These are phyloP conservation scores for Eupeodes latifasciatus DNA, from an alignment of 2,888 invertebrate species.

Conservation along the genomic window DNA sequence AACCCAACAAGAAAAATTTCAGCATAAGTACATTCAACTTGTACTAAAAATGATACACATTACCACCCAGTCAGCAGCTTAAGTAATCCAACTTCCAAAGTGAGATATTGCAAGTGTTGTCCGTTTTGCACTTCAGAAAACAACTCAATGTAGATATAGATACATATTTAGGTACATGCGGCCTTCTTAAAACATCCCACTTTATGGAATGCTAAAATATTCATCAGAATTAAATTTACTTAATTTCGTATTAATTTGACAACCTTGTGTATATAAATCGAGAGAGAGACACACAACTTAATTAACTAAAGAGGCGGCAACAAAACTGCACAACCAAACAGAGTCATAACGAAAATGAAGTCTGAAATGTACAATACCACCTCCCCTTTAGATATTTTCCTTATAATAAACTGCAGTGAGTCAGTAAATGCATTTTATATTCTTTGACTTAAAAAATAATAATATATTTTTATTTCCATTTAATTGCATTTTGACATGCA, in stretches of 20 bases:
- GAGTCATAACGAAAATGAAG: not conserved
- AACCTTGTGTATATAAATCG: not conserved
- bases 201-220: not conserved
- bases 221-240: not conserved
- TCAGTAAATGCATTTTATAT: constrained; percentile 24
- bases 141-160: not conserved
- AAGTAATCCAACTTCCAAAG: not conserved
- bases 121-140: not conserved
- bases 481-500: constrained; percentile 40
- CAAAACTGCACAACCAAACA: not conserved
- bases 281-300: not conserved
- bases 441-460: constrained; percentile 3
- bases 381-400: not conserved
- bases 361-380: not conserved
- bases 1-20: no score
- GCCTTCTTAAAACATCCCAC: not conserved
- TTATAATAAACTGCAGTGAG: constrained; percentile 21
- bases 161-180: not conserved
- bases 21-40: no score
- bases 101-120: not conserved
- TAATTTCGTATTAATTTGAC: constrained; percentile 18
- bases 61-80: no score
- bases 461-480: constrained; percentile 1
- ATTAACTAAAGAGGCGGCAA: constrained; percentile 18
- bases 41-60: no score